Evolutionary conservation across 2,797 vertebrate genomes (phyloP).

Genomic region (Corythornis leucogaster): DNA sequence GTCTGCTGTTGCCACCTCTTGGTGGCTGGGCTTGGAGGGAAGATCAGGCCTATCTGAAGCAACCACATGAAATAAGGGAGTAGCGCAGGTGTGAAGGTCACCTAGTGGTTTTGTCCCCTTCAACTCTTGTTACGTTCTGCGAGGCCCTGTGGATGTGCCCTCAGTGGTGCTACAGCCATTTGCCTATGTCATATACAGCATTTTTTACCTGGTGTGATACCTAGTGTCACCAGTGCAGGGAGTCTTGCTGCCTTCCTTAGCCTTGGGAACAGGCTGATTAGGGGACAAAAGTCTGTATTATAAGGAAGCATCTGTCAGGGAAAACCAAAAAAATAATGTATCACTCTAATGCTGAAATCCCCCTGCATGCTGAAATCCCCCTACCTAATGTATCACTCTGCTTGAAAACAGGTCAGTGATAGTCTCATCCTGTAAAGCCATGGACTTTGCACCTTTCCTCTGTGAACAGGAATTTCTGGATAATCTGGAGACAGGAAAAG

Average conservation of each 20-base stretch:
- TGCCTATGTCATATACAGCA: fast-evolving
- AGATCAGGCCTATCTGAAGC: background rate
- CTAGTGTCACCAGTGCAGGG: background rate
- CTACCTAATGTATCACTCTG: background rate
- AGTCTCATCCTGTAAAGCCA: background rate
- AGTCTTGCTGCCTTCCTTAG: background rate
- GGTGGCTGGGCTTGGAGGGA: background rate
- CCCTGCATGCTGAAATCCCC: background rate
- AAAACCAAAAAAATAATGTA: background rate
- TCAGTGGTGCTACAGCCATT: background rate
- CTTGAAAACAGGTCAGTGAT: background rate
- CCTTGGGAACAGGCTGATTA: background rate
- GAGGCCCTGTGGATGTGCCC: background rate
- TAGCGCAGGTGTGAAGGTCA: background rate
- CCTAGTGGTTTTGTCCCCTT: background rate
- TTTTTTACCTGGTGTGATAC: background rate
- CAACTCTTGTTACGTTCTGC: background rate
- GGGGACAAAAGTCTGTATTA: background rate
- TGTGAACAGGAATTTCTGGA: background rate
- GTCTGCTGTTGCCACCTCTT: background rate
- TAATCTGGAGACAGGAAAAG: background rate
- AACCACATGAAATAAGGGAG: background rate
- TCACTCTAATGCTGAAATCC: background rate
- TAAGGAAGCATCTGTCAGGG: background rate
- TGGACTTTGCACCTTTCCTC: background rate